These are phyloP conservation scores for Myanophis thanlyinensis DNA, from an alignment of 2,113 vertebrate genomes.

Conservation along the genomic window DNA sequence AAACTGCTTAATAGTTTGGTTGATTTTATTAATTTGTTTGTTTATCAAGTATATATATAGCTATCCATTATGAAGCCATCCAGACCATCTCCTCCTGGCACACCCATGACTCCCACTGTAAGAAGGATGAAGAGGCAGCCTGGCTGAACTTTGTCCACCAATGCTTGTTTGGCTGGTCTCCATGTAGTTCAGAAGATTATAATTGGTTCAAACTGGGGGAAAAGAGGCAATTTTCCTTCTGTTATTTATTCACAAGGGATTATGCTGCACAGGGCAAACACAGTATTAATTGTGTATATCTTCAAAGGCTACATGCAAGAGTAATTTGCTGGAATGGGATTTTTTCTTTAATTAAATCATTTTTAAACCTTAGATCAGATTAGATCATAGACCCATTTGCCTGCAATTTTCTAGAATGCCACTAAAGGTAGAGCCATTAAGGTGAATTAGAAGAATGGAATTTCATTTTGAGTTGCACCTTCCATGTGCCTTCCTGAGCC, in stretches of 20 bases:
- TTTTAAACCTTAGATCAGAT: conserved; percentile 34
- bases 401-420: background rate
- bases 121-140: accelerated
- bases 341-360: conserved; percentile 55
- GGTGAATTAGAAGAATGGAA: conserved; percentile 14
- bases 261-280: accelerated
- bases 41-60: background rate
- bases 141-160: background rate
- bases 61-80: background rate
- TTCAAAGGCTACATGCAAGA: conserved; percentile 52
- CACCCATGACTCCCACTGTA: background rate
- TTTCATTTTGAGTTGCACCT: background rate
- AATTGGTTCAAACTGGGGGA: conserved; percentile 17
- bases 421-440: conserved; percentile 22
- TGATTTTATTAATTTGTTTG: background rate
- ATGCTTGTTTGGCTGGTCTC: background rate
- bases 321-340: conserved; percentile 37
- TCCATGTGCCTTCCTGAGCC: background rate
- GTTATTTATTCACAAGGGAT: background rate
- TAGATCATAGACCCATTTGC: conserved; percentile 37
- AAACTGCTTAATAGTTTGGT: background rate
- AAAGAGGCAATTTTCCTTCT: background rate
- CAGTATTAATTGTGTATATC: conserved; percentile 23
- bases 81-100: background rate
- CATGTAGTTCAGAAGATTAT: background rate